A percentile compares a stretch with the other conserved stretches of the same genome.
These are phyloP conservation scores for Syrmaticus mikado DNA, from an alignment of 2,113 vertebrate genomes.

Conservation along the genomic window DNA sequence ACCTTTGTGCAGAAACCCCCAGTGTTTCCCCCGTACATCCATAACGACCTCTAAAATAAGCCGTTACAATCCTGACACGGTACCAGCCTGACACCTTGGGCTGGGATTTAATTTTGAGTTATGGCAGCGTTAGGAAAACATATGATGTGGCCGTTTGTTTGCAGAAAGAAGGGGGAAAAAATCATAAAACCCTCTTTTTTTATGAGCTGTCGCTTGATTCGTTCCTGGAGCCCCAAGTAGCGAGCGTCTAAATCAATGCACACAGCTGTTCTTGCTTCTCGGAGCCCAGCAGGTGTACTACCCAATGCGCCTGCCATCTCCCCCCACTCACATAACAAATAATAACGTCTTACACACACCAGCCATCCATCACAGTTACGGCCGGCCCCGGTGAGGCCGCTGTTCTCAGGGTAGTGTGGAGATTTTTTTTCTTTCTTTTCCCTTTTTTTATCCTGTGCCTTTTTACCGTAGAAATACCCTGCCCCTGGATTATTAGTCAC, in stretches of 20 bases:
- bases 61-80: constrained; percentile 84
- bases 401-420: constrained; percentile 67
- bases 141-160: constrained; percentile 97
- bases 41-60: constrained; percentile 83
- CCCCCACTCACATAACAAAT: constrained; percentile 96
- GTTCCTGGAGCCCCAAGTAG: constrained; percentile 92
- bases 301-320: constrained; percentile 85
- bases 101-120: constrained; percentile 90
- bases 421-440: neutral
- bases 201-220: constrained; percentile 98
- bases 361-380: constrained; percentile 95
- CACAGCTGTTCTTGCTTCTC: constrained; percentile 96
- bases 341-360: constrained; percentile 94
- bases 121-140: constrained; percentile 92
- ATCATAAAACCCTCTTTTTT: constrained; percentile 91
- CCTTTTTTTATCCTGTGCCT: neutral
- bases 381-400: constrained; percentile 80
- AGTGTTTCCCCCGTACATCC: constrained; percentile 63
- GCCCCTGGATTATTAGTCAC: constrained; percentile 76
- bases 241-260: constrained; percentile 93
- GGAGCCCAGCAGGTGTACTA: constrained; percentile 96
- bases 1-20: constrained; percentile 64
- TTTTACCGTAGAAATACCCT: constrained; percentile 60
- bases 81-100: constrained; percentile 92
- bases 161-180: constrained; percentile 81